Evolutionary conservation across 2,888 invertebrate genomes (phyloP), one percentile per base, ranked within the genome.

Genomic region (Ganaspis brasiliensis): DNA sequence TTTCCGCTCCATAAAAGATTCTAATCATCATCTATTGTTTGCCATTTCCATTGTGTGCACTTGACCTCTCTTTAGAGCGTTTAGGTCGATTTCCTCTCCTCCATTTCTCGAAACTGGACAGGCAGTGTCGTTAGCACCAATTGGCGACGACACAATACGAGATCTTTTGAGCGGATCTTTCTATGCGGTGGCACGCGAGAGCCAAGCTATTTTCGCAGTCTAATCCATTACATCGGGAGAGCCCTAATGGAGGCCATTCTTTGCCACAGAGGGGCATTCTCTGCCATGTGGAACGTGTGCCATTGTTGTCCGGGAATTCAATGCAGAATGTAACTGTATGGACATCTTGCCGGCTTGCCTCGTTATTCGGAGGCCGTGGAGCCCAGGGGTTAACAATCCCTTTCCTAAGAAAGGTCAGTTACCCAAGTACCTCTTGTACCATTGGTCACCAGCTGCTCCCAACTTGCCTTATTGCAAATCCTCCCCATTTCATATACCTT

Each of bases 51-150:
- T 67, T 67, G 67, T 67, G 40, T 26, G 45, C 45, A 67, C 26
- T 67, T 49, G 67, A 67, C 67, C 67, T 45, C 67, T 67, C 67
- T 49, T 67, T 45, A 67, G 67, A 26, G 45, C 24, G 40, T 67
- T 67, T 67, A 67, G 16, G 26, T 40, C 24, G 67, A 67, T 67
- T 49, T 67, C 67, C 45, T 67, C 67, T 67, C 67, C 40, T 21
- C 10, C 9, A 67, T 45, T 67, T 67, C 21, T 40, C 26, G 45
- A 67, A 67, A n/a, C 67, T 8, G 26, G 31, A 24, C 24, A 49
- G n/a, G 67, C 24, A 26, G 67, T 67, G 45, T 67, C 67, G 67
- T 67, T 67, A 67, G 67, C 67, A 67, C 67, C 67, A 67, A 67
- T 67, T 67, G 67, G 24, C 59, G 59, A 24, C 45, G 45, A 40